These are phyloP conservation scores for Sus cebifrons DNA, from an alignment of 2,797 vertebrate genomes.

Conservation along the genomic window DNA sequence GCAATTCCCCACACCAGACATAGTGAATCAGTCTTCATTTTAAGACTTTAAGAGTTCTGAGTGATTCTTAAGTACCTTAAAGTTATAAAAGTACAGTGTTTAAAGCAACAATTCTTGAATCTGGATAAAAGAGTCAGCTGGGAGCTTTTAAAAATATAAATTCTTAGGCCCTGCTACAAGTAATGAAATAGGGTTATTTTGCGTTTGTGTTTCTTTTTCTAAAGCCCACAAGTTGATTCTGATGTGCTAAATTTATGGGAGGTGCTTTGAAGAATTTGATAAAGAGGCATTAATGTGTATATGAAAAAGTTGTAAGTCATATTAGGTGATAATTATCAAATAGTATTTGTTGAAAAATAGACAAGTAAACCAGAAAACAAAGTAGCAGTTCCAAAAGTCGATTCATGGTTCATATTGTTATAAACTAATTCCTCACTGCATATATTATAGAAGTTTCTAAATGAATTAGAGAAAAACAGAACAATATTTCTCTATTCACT, in stretches of 20 bases:
- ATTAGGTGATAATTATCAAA: neutral
- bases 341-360: slow-evolving; percentile 8
- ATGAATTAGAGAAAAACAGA: slow-evolving; percentile 21
- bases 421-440: neutral
- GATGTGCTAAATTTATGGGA: slow-evolving; percentile 6
- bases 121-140: slow-evolving; percentile 30
- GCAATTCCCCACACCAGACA: neutral
- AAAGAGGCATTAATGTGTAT: neutral
- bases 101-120: slow-evolving; percentile 43
- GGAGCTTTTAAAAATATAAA: slow-evolving; percentile 11
- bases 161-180: neutral
- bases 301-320: slow-evolving; percentile 6
- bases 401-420: slow-evolving; percentile 15
- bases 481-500: slow-evolving; percentile 33
- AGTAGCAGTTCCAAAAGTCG: slow-evolving; percentile 45
- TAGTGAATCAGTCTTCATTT: neutral
- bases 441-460: slow-evolving; percentile 28
- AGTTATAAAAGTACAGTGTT: neutral
- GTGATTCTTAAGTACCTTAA: neutral
- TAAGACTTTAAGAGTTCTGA: slow-evolving; percentile 41
- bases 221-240: slow-evolving; percentile 28
- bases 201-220: slow-evolving; percentile 14
- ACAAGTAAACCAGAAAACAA: slow-evolving; percentile 1
- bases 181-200: slow-evolving; percentile 9
- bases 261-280: neutral